Conservation (phyloP, 2,113 vertebrate species). For the Xiphophorus maculatus region DNA sequence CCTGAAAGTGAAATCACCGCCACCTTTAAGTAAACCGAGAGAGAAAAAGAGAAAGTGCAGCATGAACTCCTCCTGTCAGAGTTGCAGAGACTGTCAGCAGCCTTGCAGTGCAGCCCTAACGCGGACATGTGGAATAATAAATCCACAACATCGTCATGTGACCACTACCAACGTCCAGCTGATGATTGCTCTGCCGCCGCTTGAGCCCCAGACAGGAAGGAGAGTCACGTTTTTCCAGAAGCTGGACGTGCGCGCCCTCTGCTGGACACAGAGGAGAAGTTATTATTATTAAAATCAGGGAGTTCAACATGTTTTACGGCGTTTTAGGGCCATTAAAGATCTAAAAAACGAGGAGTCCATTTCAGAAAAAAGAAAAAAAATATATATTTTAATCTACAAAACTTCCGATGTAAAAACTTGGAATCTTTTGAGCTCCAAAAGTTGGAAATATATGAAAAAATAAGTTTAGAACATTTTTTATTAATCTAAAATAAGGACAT, state of each 20-base stretch:
- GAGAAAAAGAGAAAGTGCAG: neutral
- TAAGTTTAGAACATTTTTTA: too few relatives aligned
- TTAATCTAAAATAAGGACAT: too few relatives aligned
- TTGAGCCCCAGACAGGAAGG: neutral
- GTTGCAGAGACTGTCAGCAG: slow-evolving; percentile 11
- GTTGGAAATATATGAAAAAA: too few relatives aligned
- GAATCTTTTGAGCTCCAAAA: too few relatives aligned
- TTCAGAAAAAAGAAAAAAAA: too few relatives aligned
- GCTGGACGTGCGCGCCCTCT: slow-evolving; percentile 26
- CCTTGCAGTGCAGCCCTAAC: slow-evolving; percentile 15
- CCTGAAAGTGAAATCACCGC: neutral
- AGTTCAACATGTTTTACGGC: too few relatives aligned
- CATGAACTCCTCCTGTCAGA: neutral
- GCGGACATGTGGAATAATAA: slow-evolving; percentile 47
- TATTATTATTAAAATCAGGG: too few relatives aligned
- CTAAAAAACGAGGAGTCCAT: too few relatives aligned
- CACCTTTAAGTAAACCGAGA: neutral
- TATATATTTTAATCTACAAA: too few relatives aligned
- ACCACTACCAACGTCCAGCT: slow-evolving; percentile 46
- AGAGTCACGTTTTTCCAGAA: neutral
- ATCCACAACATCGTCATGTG: slow-evolving; percentile 64
- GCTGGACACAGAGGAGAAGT: neutral
- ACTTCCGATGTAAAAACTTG: too few relatives aligned
- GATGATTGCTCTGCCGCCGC: slow-evolving; percentile 18
- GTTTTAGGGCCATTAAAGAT: too few relatives aligned